Conservation (phyloP, 30 jellyfish, hydroid and myxozoan genomes). For the Cassiopea xamachana region DNA sequence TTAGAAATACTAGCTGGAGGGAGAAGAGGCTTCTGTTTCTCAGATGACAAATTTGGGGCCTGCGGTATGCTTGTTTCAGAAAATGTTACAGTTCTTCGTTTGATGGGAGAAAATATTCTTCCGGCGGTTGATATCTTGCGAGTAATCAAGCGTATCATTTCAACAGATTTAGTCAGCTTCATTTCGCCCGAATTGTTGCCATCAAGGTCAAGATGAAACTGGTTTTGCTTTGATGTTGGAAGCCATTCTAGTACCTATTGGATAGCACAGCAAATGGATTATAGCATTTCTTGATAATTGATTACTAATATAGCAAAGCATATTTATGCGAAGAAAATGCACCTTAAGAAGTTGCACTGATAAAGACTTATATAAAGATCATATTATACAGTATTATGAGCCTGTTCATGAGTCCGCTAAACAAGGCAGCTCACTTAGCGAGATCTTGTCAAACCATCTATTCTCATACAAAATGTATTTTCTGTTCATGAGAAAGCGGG, state of each 20-base stretch:
- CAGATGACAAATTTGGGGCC: slow-evolving; percentile 53
- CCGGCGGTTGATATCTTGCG: slow-evolving; percentile 61
- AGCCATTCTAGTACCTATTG: slow-evolving; percentile 71
- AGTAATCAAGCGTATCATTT: slow-evolving; percentile 41
- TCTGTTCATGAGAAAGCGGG: too few species aligned
- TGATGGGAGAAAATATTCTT: slow-evolving; percentile 30
- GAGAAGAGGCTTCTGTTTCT: slow-evolving; percentile 30
- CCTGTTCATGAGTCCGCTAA: too few species aligned
- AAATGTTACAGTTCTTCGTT: slow-evolving; percentile 39
- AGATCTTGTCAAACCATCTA: too few species aligned
- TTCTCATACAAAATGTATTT: too few species aligned
- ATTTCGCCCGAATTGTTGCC: neutral
- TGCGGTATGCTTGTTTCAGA: slow-evolving; percentile 57
- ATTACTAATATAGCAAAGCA: too few species aligned
- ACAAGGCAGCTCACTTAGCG: too few species aligned
- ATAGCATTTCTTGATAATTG: neutral
- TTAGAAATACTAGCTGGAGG: slow-evolving; percentile 27
- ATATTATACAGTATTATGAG: too few species aligned
- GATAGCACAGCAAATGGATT: neutral
- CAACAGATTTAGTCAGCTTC: slow-evolving; percentile 27
- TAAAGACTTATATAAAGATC: too few species aligned
- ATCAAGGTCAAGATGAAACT: slow-evolving; percentile 34
- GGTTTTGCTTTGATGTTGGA: slow-evolving; percentile 54
- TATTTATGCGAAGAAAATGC: too few species aligned
- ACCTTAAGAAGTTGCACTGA: too few species aligned